These are phyloP conservation scores for Sinocyclocheilus grahami DNA, from an alignment of 2,113 vertebrate species.

Conservation along the genomic window DNA sequence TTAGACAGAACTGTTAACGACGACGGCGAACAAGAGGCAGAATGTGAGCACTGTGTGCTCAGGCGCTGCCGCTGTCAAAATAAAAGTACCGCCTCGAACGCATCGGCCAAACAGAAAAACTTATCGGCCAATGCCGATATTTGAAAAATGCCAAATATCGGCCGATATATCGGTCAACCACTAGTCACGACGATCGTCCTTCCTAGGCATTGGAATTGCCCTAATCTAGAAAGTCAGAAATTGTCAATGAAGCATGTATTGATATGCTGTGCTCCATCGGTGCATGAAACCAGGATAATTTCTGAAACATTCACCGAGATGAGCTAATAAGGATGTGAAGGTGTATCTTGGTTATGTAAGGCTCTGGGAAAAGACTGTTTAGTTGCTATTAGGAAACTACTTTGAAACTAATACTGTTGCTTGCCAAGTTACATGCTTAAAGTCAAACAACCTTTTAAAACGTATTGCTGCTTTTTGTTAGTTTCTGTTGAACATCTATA, in stretches of 20 bases:
- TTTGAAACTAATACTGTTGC: not conserved
- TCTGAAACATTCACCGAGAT: not conserved
- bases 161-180: too few relatives aligned
- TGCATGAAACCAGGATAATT: conserved; percentile 16
- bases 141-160: too few relatives aligned
- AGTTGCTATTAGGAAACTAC: not conserved
- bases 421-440: not conserved
- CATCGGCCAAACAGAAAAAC: too few relatives aligned
- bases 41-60: too few relatives aligned
- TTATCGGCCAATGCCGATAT: too few relatives aligned
- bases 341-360: not conserved
- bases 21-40: too few relatives aligned
- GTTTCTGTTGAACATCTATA: too few relatives aligned
- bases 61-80: too few relatives aligned
- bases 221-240: not conserved
- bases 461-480: too few relatives aligned
- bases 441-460: not conserved
- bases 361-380: conserved; percentile 1
- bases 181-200: not conserved
- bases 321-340: conserved; percentile 4
- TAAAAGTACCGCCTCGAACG: too few relatives aligned
- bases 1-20: too few relatives aligned
- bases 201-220: not conserved
- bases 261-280: not conserved
- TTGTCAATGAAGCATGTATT: conserved; percentile 18